Evolutionary conservation across 2,888 invertebrate genomes (phyloP).

Genomic region (Bombylius major): DNA sequence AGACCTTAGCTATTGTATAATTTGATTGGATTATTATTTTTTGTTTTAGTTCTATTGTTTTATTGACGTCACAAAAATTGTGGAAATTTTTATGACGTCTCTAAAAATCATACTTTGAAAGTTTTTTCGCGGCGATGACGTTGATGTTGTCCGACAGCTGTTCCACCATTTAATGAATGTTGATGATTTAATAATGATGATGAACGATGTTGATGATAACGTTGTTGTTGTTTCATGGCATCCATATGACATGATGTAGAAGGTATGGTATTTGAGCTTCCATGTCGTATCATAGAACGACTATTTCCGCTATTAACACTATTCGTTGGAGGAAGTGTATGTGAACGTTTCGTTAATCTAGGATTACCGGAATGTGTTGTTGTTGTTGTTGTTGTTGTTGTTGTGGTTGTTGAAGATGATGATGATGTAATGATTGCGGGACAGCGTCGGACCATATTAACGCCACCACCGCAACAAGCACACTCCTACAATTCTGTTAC

Average conservation of each 20-base stretch:
- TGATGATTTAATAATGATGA: slow-evolving; percentile 18
- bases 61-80: slow-evolving; percentile 12
- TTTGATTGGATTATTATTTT: too few relatives aligned
- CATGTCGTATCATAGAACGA: background rate
- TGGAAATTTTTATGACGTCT: slow-evolving; percentile 35
- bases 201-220: slow-evolving; percentile 8
- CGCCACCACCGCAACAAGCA: slow-evolving; percentile 39
- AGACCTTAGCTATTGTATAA: too few relatives aligned
- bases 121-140: slow-evolving; percentile 36
- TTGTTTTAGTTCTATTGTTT: background rate
- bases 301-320: background rate
- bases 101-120: slow-evolving; percentile 39
- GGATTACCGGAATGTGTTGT: slow-evolving; percentile 9
- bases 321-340: slow-evolving; percentile 9
- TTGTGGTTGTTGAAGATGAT: slow-evolving; percentile 17
- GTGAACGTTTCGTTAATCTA: slow-evolving; percentile 12
- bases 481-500: slow-evolving; percentile 56
- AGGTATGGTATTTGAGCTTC: background rate
- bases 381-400: slow-evolving; percentile 19
- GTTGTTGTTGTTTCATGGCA: background rate
- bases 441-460: slow-evolving; percentile 32
- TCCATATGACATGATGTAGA: background rate
- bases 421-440: slow-evolving; percentile 21
- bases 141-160: slow-evolving; percentile 20
- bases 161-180: slow-evolving; percentile 16